Conservation (phyloP, 2,797 vertebrate genomes). For the Arrhamphus sclerolepis region DNA sequence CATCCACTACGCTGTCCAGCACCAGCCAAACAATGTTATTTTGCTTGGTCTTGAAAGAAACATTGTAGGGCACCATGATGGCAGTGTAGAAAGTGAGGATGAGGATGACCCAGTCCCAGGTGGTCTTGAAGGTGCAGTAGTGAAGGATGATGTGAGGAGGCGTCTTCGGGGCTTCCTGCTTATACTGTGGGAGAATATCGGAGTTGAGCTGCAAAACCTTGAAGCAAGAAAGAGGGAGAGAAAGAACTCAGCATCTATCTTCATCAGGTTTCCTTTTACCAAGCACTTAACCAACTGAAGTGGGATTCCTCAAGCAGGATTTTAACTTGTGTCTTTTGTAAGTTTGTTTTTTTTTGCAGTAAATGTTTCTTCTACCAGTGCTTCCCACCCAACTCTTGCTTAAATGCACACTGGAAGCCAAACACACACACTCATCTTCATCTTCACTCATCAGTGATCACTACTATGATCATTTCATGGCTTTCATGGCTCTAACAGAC, state of each 20-base stretch:
- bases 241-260: background rate
- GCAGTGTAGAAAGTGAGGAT: constrained; percentile 98
- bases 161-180: constrained; percentile 97
- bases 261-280: background rate
- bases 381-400: no score
- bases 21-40: constrained; percentile 97
- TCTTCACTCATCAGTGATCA: no score
- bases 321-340: no score
- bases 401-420: no score
- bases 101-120: constrained; percentile 99
- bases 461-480: no score
- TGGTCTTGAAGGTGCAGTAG: constrained; percentile 98
- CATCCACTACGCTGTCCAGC: constrained; percentile 95
- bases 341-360: no score
- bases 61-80: constrained; percentile 97
- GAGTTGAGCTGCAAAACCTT: constrained; percentile 95
- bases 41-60: constrained; percentile 98
- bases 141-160: constrained; percentile 97
- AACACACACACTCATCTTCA: no score
- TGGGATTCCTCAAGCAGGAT: no score
- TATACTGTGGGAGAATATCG: constrained; percentile 98
- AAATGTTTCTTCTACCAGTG: no score
- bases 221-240: constrained; percentile 1
- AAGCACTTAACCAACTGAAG: no score
- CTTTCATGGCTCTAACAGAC: no score